These are phyloP conservation scores for Malurus melanocephalus DNA, from an alignment of 2,113 vertebrate genomes.

Conservation along the genomic window DNA sequence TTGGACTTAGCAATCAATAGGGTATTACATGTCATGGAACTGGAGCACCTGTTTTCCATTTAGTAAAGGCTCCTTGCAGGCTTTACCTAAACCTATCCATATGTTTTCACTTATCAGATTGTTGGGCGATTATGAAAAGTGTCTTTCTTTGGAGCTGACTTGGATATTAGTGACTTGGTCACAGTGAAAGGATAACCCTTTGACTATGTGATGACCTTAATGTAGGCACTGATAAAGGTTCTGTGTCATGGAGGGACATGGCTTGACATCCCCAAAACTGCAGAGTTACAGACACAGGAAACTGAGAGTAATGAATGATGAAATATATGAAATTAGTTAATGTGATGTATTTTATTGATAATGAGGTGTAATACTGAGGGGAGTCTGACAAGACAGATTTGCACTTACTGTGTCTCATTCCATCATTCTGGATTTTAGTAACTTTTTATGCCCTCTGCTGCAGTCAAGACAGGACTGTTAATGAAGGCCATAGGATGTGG, in stretches of 20 bases:
- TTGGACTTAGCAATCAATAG: constrained; percentile 90
- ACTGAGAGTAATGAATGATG: neutral
- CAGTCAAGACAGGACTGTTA: neutral
- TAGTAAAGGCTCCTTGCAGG: constrained; percentile 83
- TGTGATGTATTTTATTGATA: neutral
- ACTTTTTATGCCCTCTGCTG: neutral
- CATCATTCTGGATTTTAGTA: neutral
- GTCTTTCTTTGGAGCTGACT: constrained; percentile 84
- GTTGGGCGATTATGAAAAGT: constrained; percentile 89
- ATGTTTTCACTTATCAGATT: constrained; percentile 91
- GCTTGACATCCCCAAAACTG: neutral
- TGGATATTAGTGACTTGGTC: constrained; percentile 83
- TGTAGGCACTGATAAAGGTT: constrained; percentile 13
- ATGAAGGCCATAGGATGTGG: neutral
- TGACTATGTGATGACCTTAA: constrained; percentile 75
- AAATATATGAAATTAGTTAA: constrained; percentile 9
- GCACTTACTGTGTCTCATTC: neutral
- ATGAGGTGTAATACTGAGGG: neutral
- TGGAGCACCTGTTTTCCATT: constrained; percentile 96
- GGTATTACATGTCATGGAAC: constrained; percentile 89
- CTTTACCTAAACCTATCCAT: constrained; percentile 79
- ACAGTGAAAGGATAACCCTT: constrained; percentile 76
- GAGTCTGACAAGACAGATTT: neutral
- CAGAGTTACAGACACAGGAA: neutral
- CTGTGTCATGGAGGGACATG: neutral